Percentiles rank a stretch among this genome's conserved stretches.
phyloP scores from a whole-genome alignment of 2,113 vertebrate species.

The Macroglossus sobrinus region DNA sequence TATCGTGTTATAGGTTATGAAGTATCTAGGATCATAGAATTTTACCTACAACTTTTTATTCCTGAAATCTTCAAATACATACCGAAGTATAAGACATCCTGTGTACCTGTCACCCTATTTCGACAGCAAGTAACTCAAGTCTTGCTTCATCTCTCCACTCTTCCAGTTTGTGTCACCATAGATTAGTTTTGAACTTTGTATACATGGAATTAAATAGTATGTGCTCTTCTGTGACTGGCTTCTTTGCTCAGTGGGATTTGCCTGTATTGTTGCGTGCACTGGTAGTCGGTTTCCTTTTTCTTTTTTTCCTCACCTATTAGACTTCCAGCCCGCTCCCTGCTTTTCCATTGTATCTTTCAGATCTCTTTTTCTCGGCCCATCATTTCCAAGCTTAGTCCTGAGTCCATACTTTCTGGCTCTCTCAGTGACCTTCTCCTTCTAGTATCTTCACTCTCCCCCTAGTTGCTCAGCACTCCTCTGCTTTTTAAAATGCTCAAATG shows the following conservation, averaged over 20 bases:
- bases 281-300: not conserved
- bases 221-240: not conserved
- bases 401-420: not conserved
- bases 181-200: not conserved
- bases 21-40: not conserved
- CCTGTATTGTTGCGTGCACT: rapidly evolving
- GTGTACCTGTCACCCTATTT: not conserved
- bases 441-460: not conserved
- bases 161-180: not conserved
- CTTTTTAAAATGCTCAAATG: not conserved
- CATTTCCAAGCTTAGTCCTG: not conserved
- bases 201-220: not conserved
- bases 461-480: not conserved
- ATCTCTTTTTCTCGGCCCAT: not conserved
- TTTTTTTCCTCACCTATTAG: not conserved
- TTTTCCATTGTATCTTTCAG: no score
- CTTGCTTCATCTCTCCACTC: not conserved
- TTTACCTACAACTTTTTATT: not conserved
- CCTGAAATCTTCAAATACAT: not conserved
- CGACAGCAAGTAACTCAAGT: not conserved
- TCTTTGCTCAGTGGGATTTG: not conserved
- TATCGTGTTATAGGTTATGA: not conserved
- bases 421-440: not conserved
- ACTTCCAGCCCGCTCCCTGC: not conserved
- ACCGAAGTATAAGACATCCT: not conserved